These are phyloP conservation scores for Netelia inedita DNA, from an alignment of 2,888 invertebrate genomes.

Conservation along the genomic window DNA sequence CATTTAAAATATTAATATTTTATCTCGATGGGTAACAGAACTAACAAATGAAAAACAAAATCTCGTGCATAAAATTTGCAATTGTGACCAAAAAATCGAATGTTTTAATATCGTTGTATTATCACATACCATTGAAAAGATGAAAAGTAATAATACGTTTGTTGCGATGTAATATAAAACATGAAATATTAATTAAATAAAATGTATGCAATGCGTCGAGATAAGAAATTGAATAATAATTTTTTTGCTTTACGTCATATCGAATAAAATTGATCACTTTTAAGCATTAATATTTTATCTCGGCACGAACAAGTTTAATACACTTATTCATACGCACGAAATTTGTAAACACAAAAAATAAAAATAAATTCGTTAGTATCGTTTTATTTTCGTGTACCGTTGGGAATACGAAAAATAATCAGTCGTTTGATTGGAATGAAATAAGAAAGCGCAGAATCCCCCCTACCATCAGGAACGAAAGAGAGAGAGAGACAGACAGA, in stretches of 20 bases:
- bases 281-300: background rate
- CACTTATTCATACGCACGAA: background rate
- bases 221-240: background rate
- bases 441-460: conserved; percentile 41
- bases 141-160: too few relatives aligned
- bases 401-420: conserved; percentile 42
- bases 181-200: background rate
- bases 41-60: background rate
- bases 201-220: background rate
- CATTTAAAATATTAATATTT: background rate
- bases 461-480: conserved; percentile 30
- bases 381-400: background rate
- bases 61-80: background rate
- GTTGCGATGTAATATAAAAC: too few relatives aligned
- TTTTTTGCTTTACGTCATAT: background rate
- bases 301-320: conserved; percentile 18
- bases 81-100: background rate
- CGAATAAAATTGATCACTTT: background rate
- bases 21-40: background rate
- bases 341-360: conserved; percentile 4
- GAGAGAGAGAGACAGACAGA: background rate
- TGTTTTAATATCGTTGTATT: too few relatives aligned
- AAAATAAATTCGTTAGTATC: background rate
- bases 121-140: too few relatives aligned
- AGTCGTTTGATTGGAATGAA: conserved; percentile 50